Percentiles rank a stretch among this genome's conserved stretches.
Conservation (phyloP, 2,888 invertebrate species). For the Drosophila conformis region DNA sequence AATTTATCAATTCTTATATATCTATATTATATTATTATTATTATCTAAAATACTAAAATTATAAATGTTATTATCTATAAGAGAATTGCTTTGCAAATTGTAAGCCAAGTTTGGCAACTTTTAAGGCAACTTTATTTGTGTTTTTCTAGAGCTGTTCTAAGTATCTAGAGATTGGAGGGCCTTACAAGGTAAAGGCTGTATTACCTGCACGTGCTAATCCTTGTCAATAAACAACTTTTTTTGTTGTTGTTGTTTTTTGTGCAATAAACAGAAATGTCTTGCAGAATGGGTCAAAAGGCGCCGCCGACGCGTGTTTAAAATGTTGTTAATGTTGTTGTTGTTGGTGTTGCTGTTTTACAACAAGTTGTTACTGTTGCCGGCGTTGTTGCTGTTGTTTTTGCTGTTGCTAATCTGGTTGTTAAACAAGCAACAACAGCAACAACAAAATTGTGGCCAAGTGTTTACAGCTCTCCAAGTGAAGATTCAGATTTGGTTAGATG, state of each 20-base stretch:
- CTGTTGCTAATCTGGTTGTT: constrained; percentile 46
- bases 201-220: neutral
- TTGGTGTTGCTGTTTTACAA: constrained; percentile 26
- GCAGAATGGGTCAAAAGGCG: constrained; percentile 42
- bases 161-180: neutral
- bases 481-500: neutral
- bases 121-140: neutral
- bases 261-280: constrained; percentile 13
- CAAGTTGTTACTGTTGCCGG: constrained; percentile 12
- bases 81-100: neutral
- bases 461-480: constrained; percentile 14
- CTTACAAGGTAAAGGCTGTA: neutral
- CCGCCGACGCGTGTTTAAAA: constrained; percentile 43
- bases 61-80: neutral
- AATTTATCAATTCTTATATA: too few relatives aligned
- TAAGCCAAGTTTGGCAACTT: neutral
- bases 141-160: neutral
- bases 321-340: constrained; percentile 1
- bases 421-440: constrained; percentile 36
- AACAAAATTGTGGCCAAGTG: constrained; percentile 33
- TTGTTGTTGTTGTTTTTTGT: neutral
- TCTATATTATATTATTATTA: too few relatives aligned
- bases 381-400: constrained; percentile 13
- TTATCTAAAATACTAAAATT: too few relatives aligned
- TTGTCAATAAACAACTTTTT: neutral